Evolutionary conservation across 2,888 invertebrate genomes (phyloP).

Genomic region (Trachelus troglodyta): DNA sequence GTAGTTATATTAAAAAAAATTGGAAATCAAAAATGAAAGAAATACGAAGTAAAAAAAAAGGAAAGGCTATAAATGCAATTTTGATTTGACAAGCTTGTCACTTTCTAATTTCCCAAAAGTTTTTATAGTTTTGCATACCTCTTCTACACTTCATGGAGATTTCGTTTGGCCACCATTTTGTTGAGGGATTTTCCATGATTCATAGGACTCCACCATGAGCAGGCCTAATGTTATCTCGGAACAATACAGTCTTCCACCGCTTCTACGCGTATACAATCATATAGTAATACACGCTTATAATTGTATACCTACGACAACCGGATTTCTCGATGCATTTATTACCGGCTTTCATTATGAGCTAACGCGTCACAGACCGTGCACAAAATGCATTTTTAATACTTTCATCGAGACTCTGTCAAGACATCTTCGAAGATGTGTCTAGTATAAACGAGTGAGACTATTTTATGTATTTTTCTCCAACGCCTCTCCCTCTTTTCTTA

Average conservation of each 20-base stretch:
- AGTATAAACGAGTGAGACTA: not conserved
- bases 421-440: not conserved
- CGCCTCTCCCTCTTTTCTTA: not conserved
- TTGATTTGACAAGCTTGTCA: not conserved
- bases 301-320: not conserved
- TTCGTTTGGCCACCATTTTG: not conserved
- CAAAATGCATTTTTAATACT: not conserved
- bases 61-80: not conserved
- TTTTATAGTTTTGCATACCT: not conserved
- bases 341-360: not conserved
- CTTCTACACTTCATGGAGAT: not conserved
- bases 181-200: not conserved
- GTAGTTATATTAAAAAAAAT: no score
- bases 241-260: not conserved
- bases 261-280: not conserved
- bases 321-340: not conserved
- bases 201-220: not conserved
- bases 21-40: no score
- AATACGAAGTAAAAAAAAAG: no score
- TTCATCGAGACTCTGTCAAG: not conserved
- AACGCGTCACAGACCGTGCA: not conserved
- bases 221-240: not conserved
- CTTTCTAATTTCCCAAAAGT: not conserved
- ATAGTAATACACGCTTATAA: not conserved
- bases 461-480: not conserved